Conservation (phyloP, 2,888 invertebrate genomes). For the Girardia tigrina region DNA sequence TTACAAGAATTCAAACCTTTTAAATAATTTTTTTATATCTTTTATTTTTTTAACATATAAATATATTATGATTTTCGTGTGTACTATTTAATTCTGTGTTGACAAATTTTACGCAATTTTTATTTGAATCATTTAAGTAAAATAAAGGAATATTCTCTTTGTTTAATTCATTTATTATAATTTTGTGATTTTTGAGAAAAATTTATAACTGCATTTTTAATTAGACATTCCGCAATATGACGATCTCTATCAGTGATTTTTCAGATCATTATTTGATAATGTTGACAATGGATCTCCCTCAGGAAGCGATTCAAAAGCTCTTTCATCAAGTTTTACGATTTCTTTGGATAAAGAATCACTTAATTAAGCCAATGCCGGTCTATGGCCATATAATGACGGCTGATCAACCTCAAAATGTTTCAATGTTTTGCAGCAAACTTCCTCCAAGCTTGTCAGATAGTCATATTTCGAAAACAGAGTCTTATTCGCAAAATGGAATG, state of each 20-base stretch:
- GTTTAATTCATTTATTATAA: too few species aligned
- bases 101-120: too few species aligned
- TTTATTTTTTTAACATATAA: too few species aligned
- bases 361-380: background rate
- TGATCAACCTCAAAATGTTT: conserved; percentile 18
- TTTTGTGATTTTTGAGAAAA: too few species aligned
- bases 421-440: background rate
- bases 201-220: too few species aligned
- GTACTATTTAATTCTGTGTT: too few species aligned
- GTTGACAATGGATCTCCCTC: background rate
- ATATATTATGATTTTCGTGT: too few species aligned
- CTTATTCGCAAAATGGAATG: background rate
- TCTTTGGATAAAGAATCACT: background rate
- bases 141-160: too few species aligned
- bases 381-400: conserved; percentile 13
- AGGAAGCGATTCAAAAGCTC: background rate
- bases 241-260: background rate
- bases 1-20: too few species aligned
- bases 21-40: too few species aligned
- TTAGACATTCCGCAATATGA: conserved; percentile 2
- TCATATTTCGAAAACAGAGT: conserved; percentile 15
- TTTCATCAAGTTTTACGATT: background rate
- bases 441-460: background rate
- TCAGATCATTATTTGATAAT: conserved; percentile 11
- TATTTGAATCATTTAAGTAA: too few species aligned